Evolutionary conservation across 2,888 invertebrate species (phyloP).

Genomic region (Orthosia cruda): DNA sequence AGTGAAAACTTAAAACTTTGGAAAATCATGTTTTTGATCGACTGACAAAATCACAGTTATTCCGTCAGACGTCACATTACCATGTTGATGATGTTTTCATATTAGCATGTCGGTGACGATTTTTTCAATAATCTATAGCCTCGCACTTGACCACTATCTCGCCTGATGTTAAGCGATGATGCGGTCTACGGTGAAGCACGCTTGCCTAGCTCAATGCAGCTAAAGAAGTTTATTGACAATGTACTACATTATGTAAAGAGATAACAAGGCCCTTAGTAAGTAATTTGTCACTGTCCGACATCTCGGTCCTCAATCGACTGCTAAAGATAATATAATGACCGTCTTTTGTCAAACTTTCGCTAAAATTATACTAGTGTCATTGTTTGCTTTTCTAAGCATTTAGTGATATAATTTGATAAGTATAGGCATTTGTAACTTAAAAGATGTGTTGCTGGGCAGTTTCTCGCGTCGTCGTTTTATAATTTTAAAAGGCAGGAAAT

Average conservation of each 20-base stretch:
- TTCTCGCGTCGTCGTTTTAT: neutral
- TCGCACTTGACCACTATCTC: too few species aligned
- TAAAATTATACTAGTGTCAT: constrained; percentile 3
- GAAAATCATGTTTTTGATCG: too few species aligned
- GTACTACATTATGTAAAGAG: constrained; percentile 11
- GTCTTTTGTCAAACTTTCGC: constrained; percentile 3
- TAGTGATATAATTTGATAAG: constrained; percentile 13
- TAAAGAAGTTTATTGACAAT: neutral
- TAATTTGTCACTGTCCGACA: constrained; percentile 4
- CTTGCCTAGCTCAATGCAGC: too few species aligned
- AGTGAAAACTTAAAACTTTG: too few species aligned
- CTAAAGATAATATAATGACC: constrained; percentile 9
- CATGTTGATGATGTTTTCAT: too few species aligned
- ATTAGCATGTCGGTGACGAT: too few species aligned
- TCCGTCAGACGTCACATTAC: too few species aligned
- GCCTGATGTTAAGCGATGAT: too few species aligned
- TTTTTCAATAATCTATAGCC: too few species aligned
- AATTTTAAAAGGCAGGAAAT: neutral
- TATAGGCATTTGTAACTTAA: constrained; percentile 3
- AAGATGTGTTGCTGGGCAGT: neutral
- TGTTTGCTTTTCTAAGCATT: constrained; percentile 11
- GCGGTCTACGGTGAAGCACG: too few species aligned
- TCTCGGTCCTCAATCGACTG: neutral
- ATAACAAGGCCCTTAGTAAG: neutral
- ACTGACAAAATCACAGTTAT: too few species aligned